phyloP scores from a whole-genome alignment of 2,888 invertebrate genomes.

The Lucinisca nassula region DNA sequence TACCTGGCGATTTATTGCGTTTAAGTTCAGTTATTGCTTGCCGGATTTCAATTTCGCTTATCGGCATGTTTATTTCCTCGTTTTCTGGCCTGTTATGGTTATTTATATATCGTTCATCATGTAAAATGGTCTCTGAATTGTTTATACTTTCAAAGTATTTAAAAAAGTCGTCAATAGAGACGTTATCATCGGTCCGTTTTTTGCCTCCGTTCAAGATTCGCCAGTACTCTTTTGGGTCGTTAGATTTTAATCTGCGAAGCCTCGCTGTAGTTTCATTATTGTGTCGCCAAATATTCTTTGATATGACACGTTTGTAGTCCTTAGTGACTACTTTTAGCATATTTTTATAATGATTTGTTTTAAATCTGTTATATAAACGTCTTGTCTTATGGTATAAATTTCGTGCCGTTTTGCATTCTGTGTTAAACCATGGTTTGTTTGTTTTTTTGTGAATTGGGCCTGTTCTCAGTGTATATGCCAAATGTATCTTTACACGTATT shows the following conservation, averaged over 20 bases:
- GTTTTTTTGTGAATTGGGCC: neutral
- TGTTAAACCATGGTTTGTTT: neutral
- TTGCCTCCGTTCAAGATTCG: neutral
- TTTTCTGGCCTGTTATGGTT: neutral
- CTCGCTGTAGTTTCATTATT: neutral
- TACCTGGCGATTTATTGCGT: neutral
- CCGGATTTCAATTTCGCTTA: neutral
- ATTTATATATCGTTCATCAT: neutral
- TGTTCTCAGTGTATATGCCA: neutral
- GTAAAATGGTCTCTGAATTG: neutral
- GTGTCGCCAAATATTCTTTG: neutral
- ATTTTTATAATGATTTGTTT: neutral
- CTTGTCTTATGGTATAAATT: neutral
- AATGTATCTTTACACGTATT: neutral
- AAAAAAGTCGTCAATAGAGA: neutral
- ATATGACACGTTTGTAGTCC: neutral
- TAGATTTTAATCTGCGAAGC: neutral
- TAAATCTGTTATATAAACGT: neutral
- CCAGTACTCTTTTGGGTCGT: neutral
- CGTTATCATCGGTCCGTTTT: neutral
- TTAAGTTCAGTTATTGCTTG: neutral
- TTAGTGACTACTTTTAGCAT: neutral
- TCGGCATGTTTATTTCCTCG: constrained; percentile 11
- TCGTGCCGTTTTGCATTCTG: neutral
- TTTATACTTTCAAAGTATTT: neutral